Evolutionary conservation across 2,888 invertebrate species (phyloP).

Genomic region (Caenorhabditis macrosperma): DNA sequence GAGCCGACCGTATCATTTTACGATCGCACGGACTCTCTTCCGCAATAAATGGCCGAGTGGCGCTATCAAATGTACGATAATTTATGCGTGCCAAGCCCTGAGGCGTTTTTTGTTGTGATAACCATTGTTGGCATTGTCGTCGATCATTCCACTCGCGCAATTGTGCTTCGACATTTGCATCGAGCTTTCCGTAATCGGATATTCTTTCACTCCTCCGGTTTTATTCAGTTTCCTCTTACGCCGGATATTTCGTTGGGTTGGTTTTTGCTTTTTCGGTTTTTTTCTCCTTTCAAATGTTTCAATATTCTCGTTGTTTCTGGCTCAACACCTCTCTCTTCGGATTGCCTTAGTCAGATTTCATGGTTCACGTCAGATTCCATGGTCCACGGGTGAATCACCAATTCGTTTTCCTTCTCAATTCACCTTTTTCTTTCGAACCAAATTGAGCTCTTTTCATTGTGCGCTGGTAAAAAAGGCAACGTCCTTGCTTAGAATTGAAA

Average conservation of each 20-base stretch:
- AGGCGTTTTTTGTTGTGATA: too few species aligned
- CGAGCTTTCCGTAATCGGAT: slow-evolving; percentile 34
- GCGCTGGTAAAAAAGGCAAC: slow-evolving; percentile 28
- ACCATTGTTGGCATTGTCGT: too few species aligned
- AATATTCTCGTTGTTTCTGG: slow-evolving; percentile 6
- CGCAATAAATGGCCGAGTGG: too few species aligned
- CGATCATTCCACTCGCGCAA: not conserved
- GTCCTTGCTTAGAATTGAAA: slow-evolving; percentile 29
- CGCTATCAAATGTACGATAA: too few species aligned
- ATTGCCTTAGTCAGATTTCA: slow-evolving; percentile 29
- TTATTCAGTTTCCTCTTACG: slow-evolving; percentile 23
- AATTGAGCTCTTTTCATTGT: slow-evolving; percentile 37
- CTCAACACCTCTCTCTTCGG: not conserved
- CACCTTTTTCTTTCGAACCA: slow-evolving; percentile 33
- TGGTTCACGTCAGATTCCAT: slow-evolving; percentile 6
- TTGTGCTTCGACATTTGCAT: slow-evolving; percentile 13
- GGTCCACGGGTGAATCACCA: slow-evolving; percentile 15
- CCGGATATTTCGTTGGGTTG: slow-evolving; percentile 23
- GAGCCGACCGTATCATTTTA: not conserved
- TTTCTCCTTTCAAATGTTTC: not conserved
- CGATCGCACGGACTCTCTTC: too few species aligned
- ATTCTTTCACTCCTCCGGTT: slow-evolving; percentile 33
- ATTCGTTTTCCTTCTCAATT: slow-evolving; percentile 36
- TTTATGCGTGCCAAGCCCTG: too few species aligned
- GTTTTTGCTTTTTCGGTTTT: slow-evolving; percentile 1